These are phyloP conservation scores for Apocrypta bakeri DNA, from an alignment of 1,140 invertebrate genomes.

Conservation along the genomic window DNA sequence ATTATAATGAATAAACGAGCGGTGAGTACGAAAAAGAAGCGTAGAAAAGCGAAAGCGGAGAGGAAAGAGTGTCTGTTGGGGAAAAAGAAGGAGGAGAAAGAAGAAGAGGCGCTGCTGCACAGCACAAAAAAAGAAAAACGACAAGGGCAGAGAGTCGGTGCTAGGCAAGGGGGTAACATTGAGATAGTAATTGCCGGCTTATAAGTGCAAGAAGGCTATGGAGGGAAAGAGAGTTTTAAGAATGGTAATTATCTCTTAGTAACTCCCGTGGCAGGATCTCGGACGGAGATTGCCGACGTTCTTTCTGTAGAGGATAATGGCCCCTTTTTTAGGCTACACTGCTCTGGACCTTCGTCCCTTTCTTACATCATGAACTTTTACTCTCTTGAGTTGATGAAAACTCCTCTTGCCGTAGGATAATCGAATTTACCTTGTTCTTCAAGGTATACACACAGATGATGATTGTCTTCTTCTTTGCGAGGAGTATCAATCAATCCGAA, in stretches of 20 bases:
- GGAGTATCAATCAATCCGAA: background rate
- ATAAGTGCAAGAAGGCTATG: slow-evolving; percentile 29
- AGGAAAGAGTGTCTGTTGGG: background rate
- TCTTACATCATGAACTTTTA: slow-evolving; percentile 30
- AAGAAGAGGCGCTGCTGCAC: background rate
- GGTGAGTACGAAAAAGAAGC: background rate
- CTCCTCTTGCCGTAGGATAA: background rate
- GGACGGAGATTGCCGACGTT: slow-evolving; percentile 29
- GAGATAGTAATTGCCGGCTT: slow-evolving; percentile 45
- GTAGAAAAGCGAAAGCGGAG: background rate
- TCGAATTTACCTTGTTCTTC: background rate
- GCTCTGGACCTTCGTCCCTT: background rate
- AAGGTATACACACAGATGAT: no score
- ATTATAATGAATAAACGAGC: slow-evolving; percentile 17
- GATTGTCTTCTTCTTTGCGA: no score
- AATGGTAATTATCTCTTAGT: slow-evolving; percentile 51
- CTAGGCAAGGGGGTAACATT: slow-evolving; percentile 20
- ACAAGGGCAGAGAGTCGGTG: background rate
- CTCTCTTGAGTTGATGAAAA: slow-evolving; percentile 23
- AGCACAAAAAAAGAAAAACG: background rate
- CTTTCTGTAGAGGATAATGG: slow-evolving; percentile 36
- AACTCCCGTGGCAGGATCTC: slow-evolving; percentile 34
- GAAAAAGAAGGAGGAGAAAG: background rate
- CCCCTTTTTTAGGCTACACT: slow-evolving; percentile 33
- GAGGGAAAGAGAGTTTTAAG: slow-evolving; percentile 16